Base-by-base conservation (phyloP, 2,888 invertebrate genomes). In the Tineola bisselliella region DNA sequence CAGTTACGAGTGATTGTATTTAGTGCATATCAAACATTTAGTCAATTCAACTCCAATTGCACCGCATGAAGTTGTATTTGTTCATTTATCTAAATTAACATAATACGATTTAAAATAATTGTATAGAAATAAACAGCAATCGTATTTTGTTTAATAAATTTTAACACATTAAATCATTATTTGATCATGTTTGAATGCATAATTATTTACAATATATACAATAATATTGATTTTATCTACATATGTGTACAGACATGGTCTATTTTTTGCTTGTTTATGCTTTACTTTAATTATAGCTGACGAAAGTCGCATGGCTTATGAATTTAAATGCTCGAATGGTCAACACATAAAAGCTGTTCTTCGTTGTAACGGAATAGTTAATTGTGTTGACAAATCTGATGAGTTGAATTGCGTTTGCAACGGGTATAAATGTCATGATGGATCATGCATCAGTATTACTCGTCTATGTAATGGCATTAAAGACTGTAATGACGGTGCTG, bases 291-390 rank as follows among this genome's bases (percentile, higher is more conserved):
- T 77, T 77, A 81, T 67, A 79, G 77, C 84, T 83, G 83, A 83
- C 79, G 75, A 78, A 74, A 67, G 74, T 74, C 86, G 87, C 87
- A 84, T 86, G 86, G 84, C 87, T 83, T 82, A 77, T 81, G 72
- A 84, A 73, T 91, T 90, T 88, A 87, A 88, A 70, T 93, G 93
- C 83, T 79, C 87, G 71, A 89, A 86, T 72, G 91, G 91, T 73
- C 81, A 88, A 70, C 91, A 91, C 81, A 87, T 91, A 66, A 78
- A 81, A 65, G 76, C 80, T 43, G 83, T 84, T 58, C 78, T 83
- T 61, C 68, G 81, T 63, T 89, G 89, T 77, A 89, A 91, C 71
- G 82, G 86, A 60, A 80, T 77, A 17, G 66, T 62, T 62, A 88
- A 90, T 67, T 90, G 90, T 71, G 65, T 70, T 62, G 89, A 91